A percentile compares a stretch with the other conserved stretches of the same genome.
Evolutionary conservation across 2,888 invertebrate genomes (phyloP).

Genomic region (Leuctra nigra): DNA sequence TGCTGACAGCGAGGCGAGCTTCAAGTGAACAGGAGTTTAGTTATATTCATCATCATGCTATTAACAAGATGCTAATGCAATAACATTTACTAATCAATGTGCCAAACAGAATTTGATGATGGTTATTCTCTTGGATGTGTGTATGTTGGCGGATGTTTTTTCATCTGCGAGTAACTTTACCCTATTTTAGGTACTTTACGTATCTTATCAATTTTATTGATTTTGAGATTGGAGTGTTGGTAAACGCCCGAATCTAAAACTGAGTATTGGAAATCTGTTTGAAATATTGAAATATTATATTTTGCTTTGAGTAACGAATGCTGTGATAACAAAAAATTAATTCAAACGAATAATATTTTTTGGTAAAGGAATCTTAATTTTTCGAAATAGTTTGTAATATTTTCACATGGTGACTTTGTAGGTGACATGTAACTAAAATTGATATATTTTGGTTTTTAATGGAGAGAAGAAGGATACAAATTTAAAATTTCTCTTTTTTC

Average conservation of each 20-base stretch:
- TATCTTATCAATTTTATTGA: too few species aligned
- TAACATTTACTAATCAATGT: slow-evolving; percentile 20
- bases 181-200: too few species aligned
- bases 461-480: neutral
- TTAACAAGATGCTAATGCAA: slow-evolving; percentile 19
- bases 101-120: slow-evolving; percentile 15
- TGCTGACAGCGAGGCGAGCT: slow-evolving; percentile 33
- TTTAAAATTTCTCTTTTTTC: neutral
- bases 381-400: neutral
- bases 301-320: slow-evolving; percentile 9
- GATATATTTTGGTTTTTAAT: neutral
- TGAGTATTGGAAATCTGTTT: neutral
- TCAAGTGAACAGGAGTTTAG: slow-evolving; percentile 28
- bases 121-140: neutral
- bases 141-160: neutral
- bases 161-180: neutral
- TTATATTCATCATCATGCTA: neutral
- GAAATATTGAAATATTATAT: neutral
- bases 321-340: slow-evolving; percentile 15
- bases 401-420: neutral
- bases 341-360: neutral
- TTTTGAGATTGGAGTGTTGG: neutral
- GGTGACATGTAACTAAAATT: neutral
- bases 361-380: neutral
- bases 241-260: neutral